Percentiles rank a stretch among this genome's conserved stretches.
These are phyloP conservation scores for Sceliomorpha sp. DNA, from an alignment of 2,888 invertebrate species.

Conservation along the genomic window DNA sequence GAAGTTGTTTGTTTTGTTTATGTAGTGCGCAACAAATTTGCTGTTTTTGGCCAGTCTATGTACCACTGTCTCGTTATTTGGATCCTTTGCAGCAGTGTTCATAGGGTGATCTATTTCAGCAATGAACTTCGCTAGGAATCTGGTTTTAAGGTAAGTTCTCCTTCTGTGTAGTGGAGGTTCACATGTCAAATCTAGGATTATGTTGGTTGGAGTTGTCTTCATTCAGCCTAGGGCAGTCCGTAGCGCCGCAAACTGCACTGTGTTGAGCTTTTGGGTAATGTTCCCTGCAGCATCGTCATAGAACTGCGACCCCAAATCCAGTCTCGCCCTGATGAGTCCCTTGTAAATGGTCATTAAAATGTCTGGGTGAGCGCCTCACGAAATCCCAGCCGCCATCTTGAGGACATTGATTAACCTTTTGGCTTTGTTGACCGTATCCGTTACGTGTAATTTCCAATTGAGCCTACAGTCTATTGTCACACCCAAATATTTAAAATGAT, in stretches of 20 bases:
- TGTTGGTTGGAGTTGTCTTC: not conserved
- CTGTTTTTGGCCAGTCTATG: no score
- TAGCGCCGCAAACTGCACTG: constrained; percentile 2
- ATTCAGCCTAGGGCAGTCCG: not conserved
- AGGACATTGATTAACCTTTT: not conserved
- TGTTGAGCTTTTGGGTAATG: not conserved
- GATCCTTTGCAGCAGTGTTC: no score
- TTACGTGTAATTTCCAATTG: not conserved
- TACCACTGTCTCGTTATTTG: no score
- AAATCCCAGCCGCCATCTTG: constrained; percentile 1
- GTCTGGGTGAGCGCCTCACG: not conserved
- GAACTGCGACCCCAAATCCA: not conserved
- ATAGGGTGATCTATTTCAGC: not conserved
- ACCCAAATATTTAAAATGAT: not conserved
- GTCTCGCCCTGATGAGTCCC: not conserved
- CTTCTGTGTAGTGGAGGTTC: not conserved
- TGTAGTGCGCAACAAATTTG: no score
- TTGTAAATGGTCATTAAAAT: constrained; percentile 1
- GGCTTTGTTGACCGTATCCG: not conserved
- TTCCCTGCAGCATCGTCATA: not conserved
- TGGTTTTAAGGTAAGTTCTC: not conserved
- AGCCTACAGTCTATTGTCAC: not conserved
- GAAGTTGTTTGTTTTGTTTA: no score
- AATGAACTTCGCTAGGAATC: not conserved
- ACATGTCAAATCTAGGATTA: not conserved